Evolutionary conservation across 2,113 vertebrate species (phyloP).

Genomic region (Emydocephalus ijimae): DNA sequence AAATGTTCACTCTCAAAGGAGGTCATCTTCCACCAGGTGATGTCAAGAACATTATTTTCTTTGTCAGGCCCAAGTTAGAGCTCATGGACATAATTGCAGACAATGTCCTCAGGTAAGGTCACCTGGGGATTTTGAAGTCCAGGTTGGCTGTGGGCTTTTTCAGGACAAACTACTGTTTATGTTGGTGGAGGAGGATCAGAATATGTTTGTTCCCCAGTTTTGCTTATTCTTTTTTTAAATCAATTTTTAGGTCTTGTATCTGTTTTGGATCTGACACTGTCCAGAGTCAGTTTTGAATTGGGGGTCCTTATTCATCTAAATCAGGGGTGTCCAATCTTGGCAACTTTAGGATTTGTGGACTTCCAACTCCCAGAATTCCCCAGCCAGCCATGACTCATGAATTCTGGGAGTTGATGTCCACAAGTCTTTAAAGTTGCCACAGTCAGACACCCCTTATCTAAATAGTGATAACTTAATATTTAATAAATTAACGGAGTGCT

Average conservation of each 20-base stretch:
- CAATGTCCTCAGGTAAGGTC: constrained; percentile 81
- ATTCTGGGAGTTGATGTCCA: neutral
- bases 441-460: neutral
- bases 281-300: neutral
- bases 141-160: neutral
- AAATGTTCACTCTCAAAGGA: constrained; percentile 96
- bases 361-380: neutral
- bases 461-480: neutral
- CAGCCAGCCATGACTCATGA: neutral
- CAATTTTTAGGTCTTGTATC: neutral
- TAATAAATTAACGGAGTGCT: neutral
- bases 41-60: constrained; percentile 97
- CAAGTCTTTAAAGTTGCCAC: neutral
- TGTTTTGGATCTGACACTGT: neutral
- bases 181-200: neutral
- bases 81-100: constrained; percentile 96
- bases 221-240: neutral
- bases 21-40: constrained; percentile 86
- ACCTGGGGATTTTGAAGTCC: neutral
- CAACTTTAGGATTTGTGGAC: neutral
- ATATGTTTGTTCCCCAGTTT: neutral
- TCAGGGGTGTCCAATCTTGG: neutral
- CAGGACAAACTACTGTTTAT: neutral
- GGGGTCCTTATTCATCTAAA: neutral
- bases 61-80: constrained; percentile 90